Evolutionary conservation across 2,888 invertebrate species (phyloP), one percentile per base, ranked within the genome.

Genomic region (Gonocerus acuteangulatus): DNA sequence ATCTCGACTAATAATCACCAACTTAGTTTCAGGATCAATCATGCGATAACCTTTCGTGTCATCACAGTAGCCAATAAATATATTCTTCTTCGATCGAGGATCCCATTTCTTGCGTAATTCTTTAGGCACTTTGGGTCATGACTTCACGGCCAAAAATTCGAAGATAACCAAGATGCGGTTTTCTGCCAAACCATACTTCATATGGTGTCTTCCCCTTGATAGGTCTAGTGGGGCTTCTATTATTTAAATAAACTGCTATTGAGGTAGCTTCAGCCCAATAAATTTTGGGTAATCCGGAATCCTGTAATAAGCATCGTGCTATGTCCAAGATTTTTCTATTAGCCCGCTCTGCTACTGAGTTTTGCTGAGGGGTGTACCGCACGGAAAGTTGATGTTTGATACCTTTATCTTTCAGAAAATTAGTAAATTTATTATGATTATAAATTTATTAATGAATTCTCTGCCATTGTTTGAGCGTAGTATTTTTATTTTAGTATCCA

Each of bases 261-360:
- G 13, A n/a, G 4, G 61, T 19, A 1, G 63, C 57, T 49, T 61
- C 63, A 2, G 52, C 58, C 63, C 63, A 63, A 21, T 52, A 61
- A 11, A 61, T 27, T 44, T 48, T 44, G 16, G 27, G 19, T 1
- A 61, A 19, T 16, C 45, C 39, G 4, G 62, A 13, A 21, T 47
- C 60, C 7, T 19, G 4, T 2, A 63, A 11, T 56, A 63, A 54
- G n/a, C 21, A 13, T 13, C 62, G 45, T 21, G 52, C 64, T 21
- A 54, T 62, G 59, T 64, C 64, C 1, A 51, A 13, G 15, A 42
- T 42, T 15, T 42, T 42, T 32, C 6, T 32, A 11, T 32, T 32
- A 9, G 32, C 32, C 6, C 32, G 32, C 11, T 32, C 32, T 11
- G 32, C 32, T 11, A 32, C 32, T 6, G 7, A 6, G 32, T 32